These are phyloP conservation scores for Tenthredo livida DNA, from an alignment of 2,888 invertebrate genomes.

Conservation along the genomic window DNA sequence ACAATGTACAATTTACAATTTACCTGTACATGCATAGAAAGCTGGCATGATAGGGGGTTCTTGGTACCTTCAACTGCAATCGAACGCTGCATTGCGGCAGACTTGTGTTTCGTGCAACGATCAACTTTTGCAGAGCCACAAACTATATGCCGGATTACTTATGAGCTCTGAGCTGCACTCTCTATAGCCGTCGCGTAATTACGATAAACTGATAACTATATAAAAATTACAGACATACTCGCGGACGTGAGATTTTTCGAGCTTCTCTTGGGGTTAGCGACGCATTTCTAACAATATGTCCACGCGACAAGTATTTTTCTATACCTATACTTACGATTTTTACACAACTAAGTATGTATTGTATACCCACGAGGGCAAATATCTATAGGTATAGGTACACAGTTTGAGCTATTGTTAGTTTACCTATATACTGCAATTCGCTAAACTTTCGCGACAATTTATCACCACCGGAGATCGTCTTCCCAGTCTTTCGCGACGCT, in stretches of 20 bases:
- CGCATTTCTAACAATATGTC: neutral
- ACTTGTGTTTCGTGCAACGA: conserved; percentile 54
- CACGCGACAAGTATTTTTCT: neutral
- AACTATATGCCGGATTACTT: neutral
- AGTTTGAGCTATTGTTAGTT: too few species aligned
- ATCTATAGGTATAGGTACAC: neutral
- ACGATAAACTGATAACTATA: neutral
- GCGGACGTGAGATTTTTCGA: neutral
- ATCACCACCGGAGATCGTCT: neutral
- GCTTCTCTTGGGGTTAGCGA: neutral
- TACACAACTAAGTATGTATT: neutral
- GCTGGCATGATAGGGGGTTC: neutral
- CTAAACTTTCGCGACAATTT: conserved; percentile 6
- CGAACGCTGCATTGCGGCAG: conserved; percentile 64
- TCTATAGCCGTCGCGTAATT: neutral
- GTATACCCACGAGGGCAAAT: neutral
- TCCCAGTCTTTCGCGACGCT: neutral
- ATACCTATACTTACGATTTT: neutral
- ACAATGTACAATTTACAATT: neutral
- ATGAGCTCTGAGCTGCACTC: neutral
- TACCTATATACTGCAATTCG: neutral
- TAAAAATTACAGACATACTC: neutral
- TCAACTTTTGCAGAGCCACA: conserved; percentile 23
- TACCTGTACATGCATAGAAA: neutral
- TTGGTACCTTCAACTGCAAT: conserved; percentile 57